Evolutionary conservation across 2,797 vertebrate genomes (phyloP), one percentile per base, ranked within the genome.

Genomic region (Epinephelus malabaricus): DNA sequence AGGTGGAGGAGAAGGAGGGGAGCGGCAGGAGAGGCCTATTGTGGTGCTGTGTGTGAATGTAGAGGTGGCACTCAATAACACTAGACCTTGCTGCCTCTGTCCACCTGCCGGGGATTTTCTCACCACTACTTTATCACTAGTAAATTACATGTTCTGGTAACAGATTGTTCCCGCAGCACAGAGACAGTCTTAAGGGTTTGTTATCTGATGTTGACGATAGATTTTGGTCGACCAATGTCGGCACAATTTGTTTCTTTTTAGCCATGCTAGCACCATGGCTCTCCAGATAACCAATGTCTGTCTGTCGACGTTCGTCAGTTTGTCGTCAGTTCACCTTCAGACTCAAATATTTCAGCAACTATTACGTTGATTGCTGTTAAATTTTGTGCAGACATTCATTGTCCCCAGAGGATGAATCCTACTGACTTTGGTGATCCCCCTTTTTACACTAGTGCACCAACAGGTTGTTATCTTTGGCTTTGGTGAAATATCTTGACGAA

Each of bases 41-140:
- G 92, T 93, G 76, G 61, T 0, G 17, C 47, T 69, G 12, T 74
- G 78, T 74, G 75, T 92, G 90, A 93, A 93, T 83, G 87, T 67
- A 47, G 90, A 90, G 86, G 91, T 89, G 91, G 73, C 68, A 56
- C 86, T 90, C 85, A 88, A 92, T 85, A 89, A 88, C 83, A 84
- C 83, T 81, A 83, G 85, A 88, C 84, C 84, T 84, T 3, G 8
- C 61, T 76, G 76, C 76, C 79, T 82, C 54, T 34, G 47, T 89
- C 83, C 89, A 91, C 92, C 90, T 90, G 86, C 82, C 2, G 18
- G 62, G 55, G 77, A 88, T 87, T 91, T 90, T 91, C 90, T 88
- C 91, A 90, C 78, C 74, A 55, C 56, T 70, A 45, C 73, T 84
- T 78, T 79, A 83, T 82, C 84, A 59, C 60, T 68, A 67, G 64